Evolutionary conservation across 2,113 vertebrate species (phyloP).

Genomic region (Procapra przewalskii): DNA sequence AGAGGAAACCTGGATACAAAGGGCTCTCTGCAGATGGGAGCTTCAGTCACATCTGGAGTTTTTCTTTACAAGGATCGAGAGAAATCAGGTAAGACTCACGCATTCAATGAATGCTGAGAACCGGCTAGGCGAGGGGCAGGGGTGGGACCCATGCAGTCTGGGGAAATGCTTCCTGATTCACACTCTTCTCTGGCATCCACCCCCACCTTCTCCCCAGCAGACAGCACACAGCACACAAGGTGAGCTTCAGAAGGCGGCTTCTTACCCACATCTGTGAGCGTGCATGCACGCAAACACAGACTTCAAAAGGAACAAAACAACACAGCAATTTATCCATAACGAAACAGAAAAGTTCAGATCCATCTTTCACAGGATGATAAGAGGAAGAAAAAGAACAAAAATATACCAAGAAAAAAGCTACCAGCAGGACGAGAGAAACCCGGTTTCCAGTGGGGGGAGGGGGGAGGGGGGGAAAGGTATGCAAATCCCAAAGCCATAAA

Average conservation of each 20-base stretch:
- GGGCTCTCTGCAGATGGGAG: background rate
- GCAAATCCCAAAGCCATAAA: background rate
- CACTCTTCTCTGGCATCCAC: fast-evolving
- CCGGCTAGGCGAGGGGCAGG: background rate
- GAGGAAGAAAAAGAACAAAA: slow-evolving; percentile 26
- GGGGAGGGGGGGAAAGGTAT: background rate
- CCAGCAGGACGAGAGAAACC: background rate
- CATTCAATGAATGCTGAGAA: background rate
- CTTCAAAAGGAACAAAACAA: background rate
- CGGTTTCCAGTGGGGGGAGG: background rate
- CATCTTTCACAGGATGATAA: background rate
- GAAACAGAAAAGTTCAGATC: background rate
- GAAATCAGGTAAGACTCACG: background rate
- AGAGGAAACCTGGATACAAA: background rate
- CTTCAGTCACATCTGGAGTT: background rate
- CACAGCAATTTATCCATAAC: slow-evolving; percentile 15
- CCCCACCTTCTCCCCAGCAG: background rate
- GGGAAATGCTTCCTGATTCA: background rate
- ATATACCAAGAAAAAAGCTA: background rate
- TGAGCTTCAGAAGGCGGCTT: background rate
- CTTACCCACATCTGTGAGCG: background rate
- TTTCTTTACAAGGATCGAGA: background rate
- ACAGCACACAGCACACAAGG: background rate
- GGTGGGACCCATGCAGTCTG: too few species aligned
- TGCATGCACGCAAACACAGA: background rate